Base-by-base conservation (phyloP, 1,140 invertebrate genomes). In the Helicoverpa armigera region DNA sequence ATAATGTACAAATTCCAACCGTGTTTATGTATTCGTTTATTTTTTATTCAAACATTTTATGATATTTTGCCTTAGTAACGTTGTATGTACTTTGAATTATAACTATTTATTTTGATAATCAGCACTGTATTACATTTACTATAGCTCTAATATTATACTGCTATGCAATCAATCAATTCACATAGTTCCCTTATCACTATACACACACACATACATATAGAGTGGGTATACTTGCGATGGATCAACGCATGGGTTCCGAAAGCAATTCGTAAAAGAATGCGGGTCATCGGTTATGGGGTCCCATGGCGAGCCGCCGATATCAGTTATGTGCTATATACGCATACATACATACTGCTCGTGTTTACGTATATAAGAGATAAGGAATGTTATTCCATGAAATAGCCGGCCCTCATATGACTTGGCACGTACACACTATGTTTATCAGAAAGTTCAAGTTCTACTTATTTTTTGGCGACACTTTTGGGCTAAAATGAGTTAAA, bases 231-330 rank as follows among this genome's bases (percentile, higher is more conserved):
- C 23, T 23, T 23, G 5, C 35, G 35, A 43, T 43, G 35, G 35
- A 11, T 23, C 14, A 29, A 50, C 9, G 50, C 67, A 29, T 51
- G 18, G 50, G 67, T 23, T 70, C 51, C 9, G 16, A 73, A 35
- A 73, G 53, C 56, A 56, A 73, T 56, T 31, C 53, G 69, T 73
- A 12, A 54, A 73, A 56, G 69, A 73, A 73, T 73, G 69, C 29
- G 69, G 51, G 53, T 35, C 69, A 56, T 56, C 51, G 29, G 53
- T 73, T 56, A 51, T 70, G 67, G 67, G 67, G 23, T 7, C 69
- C 23, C 23, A 14, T 23, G 67, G 67, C 51, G 48, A 29, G 18
- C 48, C 0, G 16, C 18, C 50, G 67, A 70, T 70, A 50, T 10
- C 67, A 53, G 51, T 70, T 70, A 53, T 70, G 51, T 53, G 29